Evolutionary conservation across 2,797 vertebrate species (phyloP).

Genomic region (Numenius phaeopus): DNA sequence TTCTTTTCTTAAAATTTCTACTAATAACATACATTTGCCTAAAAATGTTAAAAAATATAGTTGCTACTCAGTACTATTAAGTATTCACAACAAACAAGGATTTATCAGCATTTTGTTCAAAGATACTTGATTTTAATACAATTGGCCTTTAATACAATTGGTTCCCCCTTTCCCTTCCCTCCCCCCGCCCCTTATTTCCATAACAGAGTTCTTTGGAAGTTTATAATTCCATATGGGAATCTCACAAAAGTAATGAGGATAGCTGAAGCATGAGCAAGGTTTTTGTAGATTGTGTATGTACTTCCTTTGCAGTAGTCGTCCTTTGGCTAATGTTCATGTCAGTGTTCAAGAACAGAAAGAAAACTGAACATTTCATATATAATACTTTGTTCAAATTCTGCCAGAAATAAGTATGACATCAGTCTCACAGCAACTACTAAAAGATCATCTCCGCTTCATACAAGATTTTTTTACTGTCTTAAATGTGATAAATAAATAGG

Average conservation of each 20-base stretch:
- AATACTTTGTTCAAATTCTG: neutral
- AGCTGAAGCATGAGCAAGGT: neutral
- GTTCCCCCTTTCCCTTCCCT: too few species aligned
- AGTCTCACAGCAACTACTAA: neutral
- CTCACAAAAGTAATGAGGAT: neutral
- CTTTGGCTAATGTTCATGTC: neutral
- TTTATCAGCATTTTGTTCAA: neutral
- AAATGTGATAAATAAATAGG: neutral
- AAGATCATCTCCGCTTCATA: neutral
- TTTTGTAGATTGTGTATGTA: neutral
- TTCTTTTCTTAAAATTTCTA: neutral
- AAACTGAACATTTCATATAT: neutral
- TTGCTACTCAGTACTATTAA: neutral
- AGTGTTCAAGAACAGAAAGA: neutral
- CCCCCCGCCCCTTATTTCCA: neutral
- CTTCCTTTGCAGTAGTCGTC: neutral
- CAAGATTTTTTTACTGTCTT: neutral
- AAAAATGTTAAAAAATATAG: neutral
- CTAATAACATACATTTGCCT: neutral
- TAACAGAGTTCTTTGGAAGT: neutral
- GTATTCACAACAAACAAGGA: neutral
- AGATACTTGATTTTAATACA: neutral
- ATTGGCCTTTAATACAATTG: too few species aligned
- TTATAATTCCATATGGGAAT: neutral
- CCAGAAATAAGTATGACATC: neutral